Conservation (phyloP, 2,113 vertebrate species). For the Prunella fulvescens region DNA sequence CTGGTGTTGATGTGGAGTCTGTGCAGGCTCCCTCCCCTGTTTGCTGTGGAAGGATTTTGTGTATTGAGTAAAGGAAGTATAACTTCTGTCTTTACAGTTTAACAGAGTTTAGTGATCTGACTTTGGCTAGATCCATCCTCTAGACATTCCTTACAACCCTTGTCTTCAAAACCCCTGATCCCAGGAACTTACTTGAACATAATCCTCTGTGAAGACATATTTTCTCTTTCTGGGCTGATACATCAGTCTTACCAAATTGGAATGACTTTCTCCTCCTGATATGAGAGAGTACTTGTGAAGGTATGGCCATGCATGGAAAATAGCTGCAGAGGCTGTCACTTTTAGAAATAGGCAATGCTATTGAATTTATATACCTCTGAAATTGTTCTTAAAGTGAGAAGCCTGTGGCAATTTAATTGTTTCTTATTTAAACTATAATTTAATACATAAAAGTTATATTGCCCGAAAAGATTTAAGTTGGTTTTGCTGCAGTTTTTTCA, state of each 20-base stretch:
- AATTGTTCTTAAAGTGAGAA: constrained; percentile 3
- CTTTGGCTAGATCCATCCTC: background rate
- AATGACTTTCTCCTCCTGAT: background rate
- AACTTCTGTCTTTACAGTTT: background rate
- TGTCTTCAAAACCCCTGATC: background rate
- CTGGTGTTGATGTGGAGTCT: background rate
- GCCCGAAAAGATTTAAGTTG: background rate
- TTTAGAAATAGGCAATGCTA: background rate
- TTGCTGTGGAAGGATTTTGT: background rate
- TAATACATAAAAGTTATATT: background rate
- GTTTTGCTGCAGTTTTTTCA: background rate
- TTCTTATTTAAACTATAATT: background rate
- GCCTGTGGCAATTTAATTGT: background rate
- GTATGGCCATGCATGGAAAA: background rate
- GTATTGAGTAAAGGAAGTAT: background rate
- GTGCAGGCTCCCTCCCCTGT: background rate
- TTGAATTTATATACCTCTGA: constrained; percentile 20
- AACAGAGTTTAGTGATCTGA: background rate
- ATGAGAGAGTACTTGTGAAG: background rate
- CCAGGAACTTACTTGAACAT: background rate
- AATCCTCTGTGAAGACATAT: background rate
- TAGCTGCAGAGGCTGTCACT: constrained; percentile 24
- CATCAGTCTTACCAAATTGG: background rate
- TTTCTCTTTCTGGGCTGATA: background rate
- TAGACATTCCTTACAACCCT: background rate